Percentiles rank a stretch among this genome's conserved stretches.
Conservation (phyloP, 37 sponge, comb jelly and placozoan genomes). For the Mnemiopsis leidyi region DNA sequence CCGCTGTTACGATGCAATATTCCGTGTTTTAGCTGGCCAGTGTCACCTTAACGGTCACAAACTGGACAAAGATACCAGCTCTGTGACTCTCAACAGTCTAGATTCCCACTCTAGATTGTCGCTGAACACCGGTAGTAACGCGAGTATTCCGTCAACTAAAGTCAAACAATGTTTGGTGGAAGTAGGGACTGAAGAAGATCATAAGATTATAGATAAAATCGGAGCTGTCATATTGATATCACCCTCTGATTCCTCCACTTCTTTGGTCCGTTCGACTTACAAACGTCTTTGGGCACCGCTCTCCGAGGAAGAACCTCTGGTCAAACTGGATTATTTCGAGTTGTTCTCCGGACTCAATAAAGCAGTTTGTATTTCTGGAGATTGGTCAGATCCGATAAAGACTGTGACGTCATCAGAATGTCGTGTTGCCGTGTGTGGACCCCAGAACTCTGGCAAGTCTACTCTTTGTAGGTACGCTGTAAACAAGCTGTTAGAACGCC, state of each 20-base stretch:
- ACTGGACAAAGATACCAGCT: neutral
- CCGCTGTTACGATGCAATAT: neutral
- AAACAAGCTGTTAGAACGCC: neutral
- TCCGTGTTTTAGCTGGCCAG: neutral
- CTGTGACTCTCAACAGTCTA: neutral
- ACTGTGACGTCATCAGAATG: neutral
- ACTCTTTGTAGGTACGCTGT: slow-evolving; percentile 12
- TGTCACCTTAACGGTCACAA: neutral
- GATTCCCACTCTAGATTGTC: slow-evolving; percentile 34
- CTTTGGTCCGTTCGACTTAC: slow-evolving; percentile 1
- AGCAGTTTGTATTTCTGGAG: neutral
- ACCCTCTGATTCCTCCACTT: neutral
- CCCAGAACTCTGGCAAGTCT: slow-evolving; percentile 49
- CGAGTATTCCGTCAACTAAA: neutral
- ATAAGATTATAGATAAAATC: neutral
- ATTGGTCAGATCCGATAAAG: neutral
- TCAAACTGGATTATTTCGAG: slow-evolving; percentile 14
- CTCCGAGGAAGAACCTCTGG: neutral
- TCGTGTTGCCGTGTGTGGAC: slow-evolving; percentile 52
- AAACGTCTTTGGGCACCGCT: neutral
- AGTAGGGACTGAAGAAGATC: neutral
- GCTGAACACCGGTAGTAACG: neutral
- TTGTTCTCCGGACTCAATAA: neutral
- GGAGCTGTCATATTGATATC: neutral
- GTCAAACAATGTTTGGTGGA: neutral